These are phyloP conservation scores for Melanostoma mellinum DNA, from an alignment of 2,888 invertebrate species.

Conservation along the genomic window DNA sequence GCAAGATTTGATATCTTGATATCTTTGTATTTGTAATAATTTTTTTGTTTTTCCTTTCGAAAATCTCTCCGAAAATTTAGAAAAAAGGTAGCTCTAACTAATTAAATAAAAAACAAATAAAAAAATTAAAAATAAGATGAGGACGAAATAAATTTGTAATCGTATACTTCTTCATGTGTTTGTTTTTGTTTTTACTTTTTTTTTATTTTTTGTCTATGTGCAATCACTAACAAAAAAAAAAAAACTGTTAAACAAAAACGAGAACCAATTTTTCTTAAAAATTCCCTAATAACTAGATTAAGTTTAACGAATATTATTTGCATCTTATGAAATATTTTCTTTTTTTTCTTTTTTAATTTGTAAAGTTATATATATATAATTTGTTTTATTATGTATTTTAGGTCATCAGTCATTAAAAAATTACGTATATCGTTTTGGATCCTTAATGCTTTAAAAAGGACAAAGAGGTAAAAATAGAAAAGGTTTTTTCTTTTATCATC, in stretches of 20 bases:
- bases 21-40: slow-evolving; percentile 26
- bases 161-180: slow-evolving; percentile 65
- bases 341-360: slow-evolving; percentile 65
- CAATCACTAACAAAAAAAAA: slow-evolving; percentile 58
- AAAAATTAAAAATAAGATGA: slow-evolving; percentile 36
- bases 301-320: slow-evolving; percentile 70
- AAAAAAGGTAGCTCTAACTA: slow-evolving; percentile 58
- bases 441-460: slow-evolving; percentile 69
- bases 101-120: slow-evolving; percentile 48
- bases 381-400: slow-evolving; percentile 65
- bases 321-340: slow-evolving; percentile 70
- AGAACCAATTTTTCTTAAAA: slow-evolving; percentile 39
- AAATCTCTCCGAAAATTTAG: slow-evolving; percentile 48
- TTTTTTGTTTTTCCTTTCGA: slow-evolving; percentile 36
- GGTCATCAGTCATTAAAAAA: slow-evolving; percentile 76
- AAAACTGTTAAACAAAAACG: slow-evolving; percentile 53
- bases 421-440: slow-evolving; percentile 77
- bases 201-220: slow-evolving; percentile 53
- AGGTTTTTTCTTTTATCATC: slow-evolving; percentile 43
- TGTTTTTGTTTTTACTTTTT: slow-evolving; percentile 1
- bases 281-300: slow-evolving; percentile 69
- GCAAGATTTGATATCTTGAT: slow-evolving; percentile 69
- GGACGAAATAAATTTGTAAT: slow-evolving; percentile 70
- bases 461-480: slow-evolving; percentile 66
- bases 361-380: slow-evolving; percentile 72